Evolutionary conservation across 2,888 invertebrate species (phyloP), one percentile per base, ranked within the genome.

Genomic region (Perizoma flavofasciatum): DNA sequence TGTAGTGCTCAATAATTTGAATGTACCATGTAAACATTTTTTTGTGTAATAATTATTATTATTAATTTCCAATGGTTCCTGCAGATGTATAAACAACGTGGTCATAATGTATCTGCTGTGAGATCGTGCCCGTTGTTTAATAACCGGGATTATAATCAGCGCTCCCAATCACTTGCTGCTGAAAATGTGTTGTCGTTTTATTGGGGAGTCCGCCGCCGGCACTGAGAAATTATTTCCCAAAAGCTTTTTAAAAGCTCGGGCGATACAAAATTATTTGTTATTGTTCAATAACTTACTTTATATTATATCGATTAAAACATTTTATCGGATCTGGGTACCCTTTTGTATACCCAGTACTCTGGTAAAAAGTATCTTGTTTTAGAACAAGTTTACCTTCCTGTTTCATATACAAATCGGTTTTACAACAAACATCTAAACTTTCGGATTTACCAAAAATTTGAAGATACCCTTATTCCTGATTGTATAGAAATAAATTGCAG

Each of bases 61-160:
- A 59, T 61, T 51, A 41, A 63, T 58, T 64, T 66, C 22, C 22
- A 64, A 62, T 60, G 39, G 50, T 50, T 49, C 44, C 59, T 55
- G 50, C 62, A 62, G 64, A 62, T 62, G 60, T 67, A 46, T 67
- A 65, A 49, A 46, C 49, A 56, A 54, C 58, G 33, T 61, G 62
- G 62, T 56, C 41, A 63, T 63, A 59, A 55, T 63, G 50, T 65
- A 6, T 65, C 56, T 52, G 56, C 46, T 59, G 39, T 37, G 59
- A 61, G 63, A 48, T 66, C 68, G 68, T 68, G 68, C 61, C 48
- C n/a, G n/a, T 55, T 41, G 49, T 54, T 55, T 61, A 61, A 63
- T 55, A 45, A 47, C 49, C 5, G 63, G 65, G 68, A 66, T 68
- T 65, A 66, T 44, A 53, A 50, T 47, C 32, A 39, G 43, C 47